Base-by-base conservation (phyloP, 2,113 vertebrate species). In the Chloebia gouldiae region DNA sequence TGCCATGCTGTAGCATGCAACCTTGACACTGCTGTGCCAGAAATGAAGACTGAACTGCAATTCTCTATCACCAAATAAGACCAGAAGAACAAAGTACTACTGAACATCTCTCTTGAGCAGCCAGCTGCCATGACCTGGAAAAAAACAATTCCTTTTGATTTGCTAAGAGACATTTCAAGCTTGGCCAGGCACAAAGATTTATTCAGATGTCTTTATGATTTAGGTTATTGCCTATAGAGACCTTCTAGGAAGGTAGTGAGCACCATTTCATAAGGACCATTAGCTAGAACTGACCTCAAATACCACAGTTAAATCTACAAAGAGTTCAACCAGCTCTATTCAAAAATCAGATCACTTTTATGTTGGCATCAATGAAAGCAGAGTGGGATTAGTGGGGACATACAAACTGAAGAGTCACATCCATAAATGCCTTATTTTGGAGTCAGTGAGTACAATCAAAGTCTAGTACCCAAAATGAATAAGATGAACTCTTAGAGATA, bases 231-330 rank as follows among this genome's bases (percentile, higher is more conserved):
- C 27, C 40, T 91, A 65, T 2, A 37, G 25, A 89, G 44, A 22
- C 20, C 50, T 92, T 57, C 35, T 22, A 57, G 54, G 42, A 94
- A 90, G 63, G 2, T 65, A 64, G 23, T 33, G 31, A 92, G 49
- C 49, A 77, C 15, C 11, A 66, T 40, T 93, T 85, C 63, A 63
- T 40, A 21, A 56, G 45, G 70, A 60, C 68, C 73, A 84, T 85
- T 93, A 94, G 31, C 35, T 40, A 68, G 65, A 84, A 84, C 21
- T 53, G 51, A 91, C 33, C 47, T 90, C 79, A 91, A 95, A 94
- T 28, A 25, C 11, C 69, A 68, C 22, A 72, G 11, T 44, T 53
- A 79, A 73, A 78, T 68, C 31, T 60, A 63, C 30, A 79, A 82
- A 63, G 54, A 87, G 10, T 30, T 87, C 8, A 1, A 56, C 13